Evolutionary conservation across 2,797 vertebrate genomes (phyloP).

Genomic region (Yasuhikotakia modesta): DNA sequence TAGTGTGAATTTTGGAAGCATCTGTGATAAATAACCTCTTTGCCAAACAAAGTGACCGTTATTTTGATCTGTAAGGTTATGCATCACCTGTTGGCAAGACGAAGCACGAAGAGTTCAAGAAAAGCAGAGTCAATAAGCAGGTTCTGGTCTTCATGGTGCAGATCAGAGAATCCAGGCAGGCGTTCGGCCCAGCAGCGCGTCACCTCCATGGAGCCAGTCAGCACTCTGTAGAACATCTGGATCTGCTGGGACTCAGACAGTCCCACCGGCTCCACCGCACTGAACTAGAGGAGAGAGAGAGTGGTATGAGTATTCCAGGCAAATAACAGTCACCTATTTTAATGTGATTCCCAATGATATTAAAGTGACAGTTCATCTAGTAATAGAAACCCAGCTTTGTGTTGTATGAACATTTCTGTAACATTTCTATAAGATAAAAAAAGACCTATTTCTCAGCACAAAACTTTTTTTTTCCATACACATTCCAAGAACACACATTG

Average conservation of each 20-base stretch:
- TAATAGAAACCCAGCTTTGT: too few relatives aligned
- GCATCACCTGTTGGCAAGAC: constrained; percentile 91
- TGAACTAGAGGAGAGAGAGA: constrained; percentile 70
- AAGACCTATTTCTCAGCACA: too few relatives aligned
- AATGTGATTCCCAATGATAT: too few relatives aligned
- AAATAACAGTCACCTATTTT: not conserved
- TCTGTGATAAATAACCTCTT: too few relatives aligned
- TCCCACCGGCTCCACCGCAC: constrained; percentile 85
- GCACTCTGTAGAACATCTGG: constrained; percentile 95
- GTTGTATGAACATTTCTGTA: too few relatives aligned
- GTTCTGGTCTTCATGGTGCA: constrained; percentile 93
- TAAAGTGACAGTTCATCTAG: too few relatives aligned
- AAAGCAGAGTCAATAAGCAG: constrained; percentile 98
- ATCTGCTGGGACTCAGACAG: constrained; percentile 92
- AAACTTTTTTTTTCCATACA: too few relatives aligned
- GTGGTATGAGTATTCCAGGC: not conserved
- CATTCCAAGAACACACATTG: too few relatives aligned
- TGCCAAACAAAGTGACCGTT: too few relatives aligned
- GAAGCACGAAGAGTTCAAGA: constrained; percentile 96
- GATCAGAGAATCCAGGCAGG: constrained; percentile 94
- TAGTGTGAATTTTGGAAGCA: too few relatives aligned
- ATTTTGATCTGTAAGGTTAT: not conserved
- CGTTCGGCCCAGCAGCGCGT: constrained; percentile 95
- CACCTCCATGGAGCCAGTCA: constrained; percentile 94
- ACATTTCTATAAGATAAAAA: too few relatives aligned